A percentile compares a stretch with the other conserved stretches of the same genome.
Evolutionary conservation across 2,797 vertebrate species (phyloP).

Genomic region (Fistularia commersonii): DNA sequence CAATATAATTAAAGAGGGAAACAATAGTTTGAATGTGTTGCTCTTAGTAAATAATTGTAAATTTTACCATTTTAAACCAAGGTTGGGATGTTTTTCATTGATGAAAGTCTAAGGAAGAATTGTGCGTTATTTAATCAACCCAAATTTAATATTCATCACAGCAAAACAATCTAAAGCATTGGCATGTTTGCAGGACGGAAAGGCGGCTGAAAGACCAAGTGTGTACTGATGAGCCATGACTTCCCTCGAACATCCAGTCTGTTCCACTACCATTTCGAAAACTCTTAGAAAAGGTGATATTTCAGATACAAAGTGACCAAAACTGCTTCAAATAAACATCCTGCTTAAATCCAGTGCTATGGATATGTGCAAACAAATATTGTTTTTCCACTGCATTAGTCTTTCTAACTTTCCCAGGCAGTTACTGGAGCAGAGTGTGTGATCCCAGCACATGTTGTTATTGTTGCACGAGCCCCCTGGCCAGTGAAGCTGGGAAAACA

Average conservation of each 20-base stretch:
- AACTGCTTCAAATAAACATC: constrained; percentile 16
- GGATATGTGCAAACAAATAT: constrained; percentile 45
- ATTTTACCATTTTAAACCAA: too few relatives aligned
- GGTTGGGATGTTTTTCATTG: background rate
- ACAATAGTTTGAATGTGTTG: too few relatives aligned
- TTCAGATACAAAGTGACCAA: constrained; percentile 2
- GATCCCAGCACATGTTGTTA: constrained; percentile 64
- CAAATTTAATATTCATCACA: constrained; percentile 52
- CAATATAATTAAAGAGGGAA: too few relatives aligned
- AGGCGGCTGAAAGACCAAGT: background rate
- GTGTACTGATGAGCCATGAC: constrained; percentile 30
- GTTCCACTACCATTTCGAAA: constrained; percentile 25
- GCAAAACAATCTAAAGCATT: constrained; percentile 45
- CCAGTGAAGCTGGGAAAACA: constrained; percentile 70
- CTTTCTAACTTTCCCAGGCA: constrained; percentile 55
- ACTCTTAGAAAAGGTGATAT: background rate
- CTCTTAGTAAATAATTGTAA: too few relatives aligned
- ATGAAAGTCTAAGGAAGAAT: constrained; percentile 11
- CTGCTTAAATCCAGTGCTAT: constrained; percentile 14
- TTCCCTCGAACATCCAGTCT: constrained; percentile 1
- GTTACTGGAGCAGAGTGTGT: constrained; percentile 44
- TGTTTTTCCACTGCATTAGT: constrained; percentile 27
- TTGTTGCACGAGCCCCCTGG: constrained; percentile 52
- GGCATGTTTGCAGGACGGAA: constrained; percentile 17
- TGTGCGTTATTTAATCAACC: constrained; percentile 42